Percentiles rank a stretch among this genome's conserved stretches.
These are phyloP conservation scores for Limnephilus lunatus DNA, from an alignment of 2,888 invertebrate species.

Conservation along the genomic window DNA sequence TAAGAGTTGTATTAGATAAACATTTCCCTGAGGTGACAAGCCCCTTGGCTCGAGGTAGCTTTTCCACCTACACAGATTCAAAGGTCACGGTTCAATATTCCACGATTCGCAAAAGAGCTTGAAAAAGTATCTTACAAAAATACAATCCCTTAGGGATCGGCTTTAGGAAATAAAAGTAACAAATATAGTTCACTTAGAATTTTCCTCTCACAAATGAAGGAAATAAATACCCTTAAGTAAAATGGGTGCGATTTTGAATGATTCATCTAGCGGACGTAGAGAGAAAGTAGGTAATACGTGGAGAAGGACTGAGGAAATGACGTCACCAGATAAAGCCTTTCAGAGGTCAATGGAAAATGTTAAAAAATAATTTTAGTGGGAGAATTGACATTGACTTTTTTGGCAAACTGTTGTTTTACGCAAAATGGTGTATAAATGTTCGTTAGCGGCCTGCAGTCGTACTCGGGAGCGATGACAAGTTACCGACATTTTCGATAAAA, in stretches of 20 bases:
- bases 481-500: too few species aligned
- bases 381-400: background rate
- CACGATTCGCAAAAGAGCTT: background rate
- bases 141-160: background rate
- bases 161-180: background rate
- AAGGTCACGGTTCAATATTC: background rate
- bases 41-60: background rate
- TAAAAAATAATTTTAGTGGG: background rate
- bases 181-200: background rate
- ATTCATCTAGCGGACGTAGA: background rate
- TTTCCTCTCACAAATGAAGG: background rate
- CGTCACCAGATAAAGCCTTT: background rate
- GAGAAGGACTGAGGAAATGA: background rate
- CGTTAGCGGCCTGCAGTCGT: too few species aligned
- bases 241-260: background rate
- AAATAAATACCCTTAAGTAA: background rate
- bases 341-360: background rate
- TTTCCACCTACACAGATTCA: background rate
- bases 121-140: background rate
- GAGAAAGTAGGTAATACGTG: background rate
- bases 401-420: too few species aligned
- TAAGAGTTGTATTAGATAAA: background rate
- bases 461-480: too few species aligned
- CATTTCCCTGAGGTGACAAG: background rate
- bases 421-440: too few species aligned